Base-by-base conservation (phyloP, 2,797 vertebrate species). In the Siniperca undulata region DNA sequence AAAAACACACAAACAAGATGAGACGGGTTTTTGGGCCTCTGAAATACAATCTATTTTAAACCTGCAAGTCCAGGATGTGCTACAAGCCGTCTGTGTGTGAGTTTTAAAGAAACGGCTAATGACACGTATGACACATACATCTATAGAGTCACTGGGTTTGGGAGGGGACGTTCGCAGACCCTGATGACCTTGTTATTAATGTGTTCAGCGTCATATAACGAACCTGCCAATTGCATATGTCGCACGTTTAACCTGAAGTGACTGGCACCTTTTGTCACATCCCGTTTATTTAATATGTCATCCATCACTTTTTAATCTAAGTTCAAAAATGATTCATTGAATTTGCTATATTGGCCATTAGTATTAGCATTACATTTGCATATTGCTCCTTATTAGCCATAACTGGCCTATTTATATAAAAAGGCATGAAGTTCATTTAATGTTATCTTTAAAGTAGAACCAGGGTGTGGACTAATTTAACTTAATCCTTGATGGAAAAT, bases 181-280 rank as follows among this genome's bases (percentile, higher is more conserved):
- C 87, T 84, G 78, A 81, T 86, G 81, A 89, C 78, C 79, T 74
- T 56, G 70, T 71, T 59, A 69, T 69, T 75, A 52, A 81, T 61
- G 79, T 73, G 77, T 83, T 80, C 80, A 48, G 72, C 62, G 55
- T 83, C 40, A 83, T 82, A 50, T 53, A 64, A 74, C 48, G 30
- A 90, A 92, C 64, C 85, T 82, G 85, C 88, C 88, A 85, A 67
- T 91, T 93, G 92, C 92, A 93, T 90, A 92, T 83, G 82, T 88
- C 24, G 27, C 76, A 80, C 82, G 71, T 79, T 69, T 24, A 83
- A 87, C 90, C 91, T 87, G 88, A 90, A 85, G 74, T 48, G 62
- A 60, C 80, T 64, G 74, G 58, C 82, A 59, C 77, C 61, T 56
- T 87, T 58, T 59, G 19, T 78, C 74, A 40, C 58, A 34, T 67